Base-by-base conservation (phyloP, 2,797 vertebrate species). In the Paratrypauchen microcephalus region DNA sequence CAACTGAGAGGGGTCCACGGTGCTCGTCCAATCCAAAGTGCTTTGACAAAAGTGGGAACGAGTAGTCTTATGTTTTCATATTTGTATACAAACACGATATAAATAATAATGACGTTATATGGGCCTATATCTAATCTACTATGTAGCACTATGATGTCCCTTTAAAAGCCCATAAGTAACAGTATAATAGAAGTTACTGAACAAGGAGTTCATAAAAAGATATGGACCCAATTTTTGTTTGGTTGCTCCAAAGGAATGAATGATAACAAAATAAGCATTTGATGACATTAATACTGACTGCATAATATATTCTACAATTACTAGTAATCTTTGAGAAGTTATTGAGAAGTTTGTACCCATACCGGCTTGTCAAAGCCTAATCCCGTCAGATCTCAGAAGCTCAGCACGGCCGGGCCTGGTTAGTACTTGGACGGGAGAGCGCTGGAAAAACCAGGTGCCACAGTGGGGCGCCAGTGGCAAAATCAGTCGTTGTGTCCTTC, bases 11-110 rank as follows among this genome's bases (percentile, higher is more conserved):
- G 61, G 75, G 70, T 84, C 78, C 65, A 60, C 1, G 61, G 71
- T 71, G 76, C 77, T 73, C 50, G 73, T 74, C 23, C 5, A 76
- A 75, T 86, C 86, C 89, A 91, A 93, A 93, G 90, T 93, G 92
- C 93, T 92, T 83, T 84, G 83, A 87, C 67, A 85, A 19, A 60
- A 85, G 84, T 82, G 77, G 77, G 87, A 81, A 82, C 76, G 85
- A 91, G 89, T 89, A 87, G 86, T 91, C 82, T 84, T 88, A 56
- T 9, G 84, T 88, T 86, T 79, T 86, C 71, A 73, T 86, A 83
- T 79, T 76, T 82, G 82, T 48, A 16, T 23, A 47, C 85, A 88
- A 58, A 61, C 30, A 36, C 13, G 2, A n/a, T 86, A 92, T 92
- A 92, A 92, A 92, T 92, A 89, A 86, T 69, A 83, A 85, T 87